Conservation (phyloP, 1,140 invertebrate species). For the Bursaphelenchus mucronatus region DNA sequence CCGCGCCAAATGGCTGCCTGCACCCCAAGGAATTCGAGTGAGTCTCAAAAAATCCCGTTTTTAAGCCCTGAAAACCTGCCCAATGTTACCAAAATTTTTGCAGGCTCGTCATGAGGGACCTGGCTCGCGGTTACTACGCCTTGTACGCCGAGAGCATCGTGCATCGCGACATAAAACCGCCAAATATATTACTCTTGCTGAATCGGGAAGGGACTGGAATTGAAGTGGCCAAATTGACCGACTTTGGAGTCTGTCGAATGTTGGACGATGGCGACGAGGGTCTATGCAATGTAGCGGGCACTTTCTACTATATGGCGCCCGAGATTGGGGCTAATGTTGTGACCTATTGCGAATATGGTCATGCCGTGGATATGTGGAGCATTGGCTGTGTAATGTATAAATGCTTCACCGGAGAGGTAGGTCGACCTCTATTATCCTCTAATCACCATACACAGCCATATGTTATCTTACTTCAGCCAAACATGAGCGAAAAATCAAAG, state of each 20-base stretch:
- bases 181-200: conserved; percentile 51
- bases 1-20: conserved; percentile 22
- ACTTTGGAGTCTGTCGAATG: conserved; percentile 54
- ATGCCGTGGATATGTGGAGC: conserved; percentile 55
- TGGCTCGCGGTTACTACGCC: conserved; percentile 54
- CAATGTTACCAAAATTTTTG: conserved; percentile 12
- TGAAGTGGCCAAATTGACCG: conserved; percentile 51
- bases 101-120: conserved; percentile 46
- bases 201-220: conserved; percentile 32
- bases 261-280: conserved; percentile 38
- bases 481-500: too few relatives aligned
- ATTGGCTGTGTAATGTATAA: conserved; percentile 55
- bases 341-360: conserved; percentile 46
- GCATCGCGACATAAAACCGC: conserved; percentile 59
- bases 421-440: conserved; percentile 15
- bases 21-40: conserved; percentile 25
- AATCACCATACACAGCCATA: neutral
- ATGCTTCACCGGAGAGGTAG: conserved; percentile 50
- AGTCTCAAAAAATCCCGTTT: conserved; percentile 8
- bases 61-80: neutral
- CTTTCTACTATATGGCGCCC: conserved; percentile 55
- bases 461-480: too few relatives aligned
- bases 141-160: conserved; percentile 52
- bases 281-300: conserved; percentile 58
- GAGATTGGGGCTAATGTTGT: conserved; percentile 57